These are phyloP conservation scores for Monoplex corrugatus DNA, from an alignment of 2,888 invertebrate genomes.

Conservation along the genomic window DNA sequence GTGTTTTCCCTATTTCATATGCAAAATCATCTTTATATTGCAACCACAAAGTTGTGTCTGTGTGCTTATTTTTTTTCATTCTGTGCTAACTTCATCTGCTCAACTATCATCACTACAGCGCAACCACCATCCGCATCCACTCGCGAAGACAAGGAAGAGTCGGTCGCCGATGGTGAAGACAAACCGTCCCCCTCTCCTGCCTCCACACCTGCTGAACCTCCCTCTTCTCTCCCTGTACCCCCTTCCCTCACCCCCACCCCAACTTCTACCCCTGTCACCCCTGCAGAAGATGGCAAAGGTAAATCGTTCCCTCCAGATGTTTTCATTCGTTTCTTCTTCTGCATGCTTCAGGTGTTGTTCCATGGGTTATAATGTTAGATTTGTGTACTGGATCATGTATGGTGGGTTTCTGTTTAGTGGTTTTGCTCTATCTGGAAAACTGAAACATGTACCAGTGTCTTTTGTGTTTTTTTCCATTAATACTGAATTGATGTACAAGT, in stretches of 20 bases:
- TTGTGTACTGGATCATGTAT: no score
- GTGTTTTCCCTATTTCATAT: background rate
- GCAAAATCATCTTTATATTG: background rate
- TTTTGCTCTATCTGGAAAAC: no score
- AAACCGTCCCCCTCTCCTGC: slow-evolving; percentile 42
- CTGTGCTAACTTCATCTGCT: background rate
- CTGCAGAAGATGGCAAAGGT: slow-evolving; percentile 35
- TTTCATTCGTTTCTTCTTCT: background rate
- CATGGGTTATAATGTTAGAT: no score
- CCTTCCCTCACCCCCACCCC: slow-evolving; percentile 37
- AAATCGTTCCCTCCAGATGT: background rate
- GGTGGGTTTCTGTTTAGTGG: no score
- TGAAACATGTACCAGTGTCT: no score
- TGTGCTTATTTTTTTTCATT: background rate
- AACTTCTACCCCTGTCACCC: slow-evolving; percentile 34
- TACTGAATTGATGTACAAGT: no score
- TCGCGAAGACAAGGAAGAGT: background rate
- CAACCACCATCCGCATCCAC: background rate
- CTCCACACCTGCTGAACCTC: slow-evolving; percentile 50
- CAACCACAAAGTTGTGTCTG: background rate
- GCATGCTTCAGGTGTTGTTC: background rate
- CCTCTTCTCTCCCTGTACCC: slow-evolving; percentile 41
- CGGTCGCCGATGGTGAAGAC: slow-evolving; percentile 49
- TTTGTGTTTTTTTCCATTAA: no score
- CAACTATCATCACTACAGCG: background rate